Percentiles rank a stretch among this genome's conserved stretches.
Evolutionary conservation across 2,797 vertebrate genomes (phyloP).

Genomic region (Xenopus petersii): DNA sequence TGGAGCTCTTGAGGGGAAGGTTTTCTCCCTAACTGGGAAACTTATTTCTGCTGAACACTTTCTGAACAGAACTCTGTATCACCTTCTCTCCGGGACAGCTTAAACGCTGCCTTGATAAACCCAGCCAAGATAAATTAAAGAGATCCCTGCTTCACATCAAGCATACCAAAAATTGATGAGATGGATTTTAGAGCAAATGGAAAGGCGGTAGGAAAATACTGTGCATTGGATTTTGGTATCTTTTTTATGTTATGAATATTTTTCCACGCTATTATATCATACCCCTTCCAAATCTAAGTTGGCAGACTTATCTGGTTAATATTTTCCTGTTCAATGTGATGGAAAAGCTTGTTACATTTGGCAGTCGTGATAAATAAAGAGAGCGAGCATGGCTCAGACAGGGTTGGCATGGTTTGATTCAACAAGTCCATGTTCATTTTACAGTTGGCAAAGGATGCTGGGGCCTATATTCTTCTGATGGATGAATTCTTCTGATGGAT

Average conservation of each 20-base stretch:
- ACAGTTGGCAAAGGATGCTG: constrained; percentile 36
- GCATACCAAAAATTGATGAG: too few relatives aligned
- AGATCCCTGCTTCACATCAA: too few relatives aligned
- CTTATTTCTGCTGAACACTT: too few relatives aligned
- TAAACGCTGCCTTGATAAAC: too few relatives aligned
- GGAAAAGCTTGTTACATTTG: constrained; percentile 22
- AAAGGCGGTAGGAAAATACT: too few relatives aligned
- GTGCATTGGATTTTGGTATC: background rate
- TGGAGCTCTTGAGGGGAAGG: too few relatives aligned
- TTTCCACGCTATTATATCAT: constrained; percentile 2
- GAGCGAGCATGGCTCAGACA: background rate
- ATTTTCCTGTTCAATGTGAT: constrained; percentile 15
- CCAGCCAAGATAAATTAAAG: too few relatives aligned
- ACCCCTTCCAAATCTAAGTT: background rate
- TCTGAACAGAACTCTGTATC: too few relatives aligned
- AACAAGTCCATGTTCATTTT: constrained; percentile 7
- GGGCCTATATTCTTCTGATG: constrained; percentile 17
- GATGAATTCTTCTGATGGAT: constrained; percentile 37
- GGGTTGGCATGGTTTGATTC: background rate
- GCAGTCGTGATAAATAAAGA: background rate
- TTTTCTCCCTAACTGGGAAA: too few relatives aligned
- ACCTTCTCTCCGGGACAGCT: too few relatives aligned
- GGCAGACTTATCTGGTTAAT: constrained; percentile 16
- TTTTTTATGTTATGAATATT: background rate
- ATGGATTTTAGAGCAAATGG: too few relatives aligned